Percentiles rank a stretch among this genome's conserved stretches.
Evolutionary conservation across 35 echinoderm and acorn worm genomes (phyloP).

Genomic region (Lytechinus pictus): DNA sequence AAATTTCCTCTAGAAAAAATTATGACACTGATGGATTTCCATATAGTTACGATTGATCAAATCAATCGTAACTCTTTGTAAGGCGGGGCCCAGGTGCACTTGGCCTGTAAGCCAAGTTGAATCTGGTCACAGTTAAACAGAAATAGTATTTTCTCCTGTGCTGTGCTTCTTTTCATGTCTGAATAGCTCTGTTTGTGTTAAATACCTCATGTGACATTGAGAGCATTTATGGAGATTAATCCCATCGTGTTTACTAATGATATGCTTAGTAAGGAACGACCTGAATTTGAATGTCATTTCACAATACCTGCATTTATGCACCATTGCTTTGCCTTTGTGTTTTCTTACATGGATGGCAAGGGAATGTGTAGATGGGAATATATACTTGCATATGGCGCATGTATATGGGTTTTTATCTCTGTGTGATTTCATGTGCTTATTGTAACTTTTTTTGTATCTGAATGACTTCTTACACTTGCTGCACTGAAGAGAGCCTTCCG

Average conservation of each 20-base stretch:
- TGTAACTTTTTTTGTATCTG: background rate
- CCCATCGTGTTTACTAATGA: background rate
- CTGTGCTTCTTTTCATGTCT: background rate
- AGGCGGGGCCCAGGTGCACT: no score
- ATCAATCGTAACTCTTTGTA: no score
- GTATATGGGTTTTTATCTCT: background rate
- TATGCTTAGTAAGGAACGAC: background rate
- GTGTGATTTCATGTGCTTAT: background rate
- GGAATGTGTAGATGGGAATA: background rate
- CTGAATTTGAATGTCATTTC: background rate
- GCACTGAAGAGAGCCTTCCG: background rate
- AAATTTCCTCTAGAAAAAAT: no score
- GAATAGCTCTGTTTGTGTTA: background rate
- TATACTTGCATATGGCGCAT: background rate
- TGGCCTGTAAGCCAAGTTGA: no score
- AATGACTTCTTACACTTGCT: background rate
- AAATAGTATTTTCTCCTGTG: background rate
- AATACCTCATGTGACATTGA: background rate
- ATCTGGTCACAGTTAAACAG: no score
- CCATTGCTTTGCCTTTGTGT: background rate
- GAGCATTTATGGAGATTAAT: background rate
- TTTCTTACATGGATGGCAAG: background rate
- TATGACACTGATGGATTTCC: no score
- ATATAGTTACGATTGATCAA: no score
- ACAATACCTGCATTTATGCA: background rate